These are phyloP conservation scores for Sycobia sp. DNA, from an alignment of 1,140 invertebrate genomes.

Conservation along the genomic window DNA sequence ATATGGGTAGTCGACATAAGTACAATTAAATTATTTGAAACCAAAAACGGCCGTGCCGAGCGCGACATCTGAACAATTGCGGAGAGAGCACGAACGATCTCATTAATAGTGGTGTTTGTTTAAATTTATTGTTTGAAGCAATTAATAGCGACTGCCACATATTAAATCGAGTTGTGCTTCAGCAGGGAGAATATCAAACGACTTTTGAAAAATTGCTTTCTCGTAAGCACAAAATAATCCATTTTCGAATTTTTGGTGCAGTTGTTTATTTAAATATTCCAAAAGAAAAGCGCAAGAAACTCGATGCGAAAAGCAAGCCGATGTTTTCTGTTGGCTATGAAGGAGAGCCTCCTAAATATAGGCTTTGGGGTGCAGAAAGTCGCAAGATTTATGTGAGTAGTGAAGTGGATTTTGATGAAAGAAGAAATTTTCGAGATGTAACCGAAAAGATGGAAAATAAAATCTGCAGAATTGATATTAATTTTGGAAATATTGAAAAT, in stretches of 20 bases:
- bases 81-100: background rate
- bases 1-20: too few species aligned
- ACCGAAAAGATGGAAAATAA: background rate
- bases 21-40: too few species aligned
- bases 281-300: too few species aligned
- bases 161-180: background rate
- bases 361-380: constrained; percentile 28
- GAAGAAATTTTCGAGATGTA: background rate
- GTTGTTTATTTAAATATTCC: too few species aligned
- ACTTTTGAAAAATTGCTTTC: background rate
- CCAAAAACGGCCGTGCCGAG: constrained; percentile 53
- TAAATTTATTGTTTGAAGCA: background rate
- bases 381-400: constrained; percentile 27
- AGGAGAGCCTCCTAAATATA: constrained; percentile 41
- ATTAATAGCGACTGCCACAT: background rate
- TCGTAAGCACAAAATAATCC: background rate
- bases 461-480: background rate
- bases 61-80: constrained; percentile 40
- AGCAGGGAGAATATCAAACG: background rate
- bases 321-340: constrained; percentile 40
- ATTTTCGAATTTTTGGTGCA: constrained; percentile 32
- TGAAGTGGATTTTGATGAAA: too few species aligned
- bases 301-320: constrained; percentile 41
- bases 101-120: constrained; percentile 24
- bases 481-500: background rate